A percentile compares a stretch with the other conserved stretches of the same genome.
Conservation (phyloP, 2,888 invertebrate species). For the Agrotis segetum region DNA sequence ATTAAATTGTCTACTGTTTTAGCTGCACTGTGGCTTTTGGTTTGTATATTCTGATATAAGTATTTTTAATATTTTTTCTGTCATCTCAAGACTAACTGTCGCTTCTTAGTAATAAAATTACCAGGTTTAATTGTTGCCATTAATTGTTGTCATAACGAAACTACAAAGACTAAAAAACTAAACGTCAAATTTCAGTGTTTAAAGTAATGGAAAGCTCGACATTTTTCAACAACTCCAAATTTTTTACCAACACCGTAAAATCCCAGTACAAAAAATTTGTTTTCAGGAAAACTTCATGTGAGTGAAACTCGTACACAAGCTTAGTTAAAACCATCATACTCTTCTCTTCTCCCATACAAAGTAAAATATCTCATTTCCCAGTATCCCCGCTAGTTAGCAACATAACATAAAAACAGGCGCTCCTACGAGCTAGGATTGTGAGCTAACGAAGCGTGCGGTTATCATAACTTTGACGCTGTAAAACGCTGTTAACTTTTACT, state of each 20-base stretch:
- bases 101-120: too few species aligned
- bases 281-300: too few species aligned
- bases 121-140: too few species aligned
- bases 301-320: not conserved
- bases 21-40: not conserved
- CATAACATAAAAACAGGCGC: conserved; percentile 32
- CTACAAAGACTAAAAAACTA: too few species aligned
- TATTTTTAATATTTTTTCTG: not conserved
- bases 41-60: not conserved
- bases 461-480: conserved; percentile 49
- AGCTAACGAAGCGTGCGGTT: conserved; percentile 53
- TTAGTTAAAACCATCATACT: not conserved
- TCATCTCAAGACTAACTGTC: too few species aligned
- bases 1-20: conserved; percentile 24
- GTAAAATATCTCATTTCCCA: conserved; percentile 17
- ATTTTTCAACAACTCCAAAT: too few species aligned
- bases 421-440: conserved; percentile 31
- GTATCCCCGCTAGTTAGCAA: conserved; percentile 15
- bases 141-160: too few species aligned
- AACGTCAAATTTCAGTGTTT: too few species aligned
- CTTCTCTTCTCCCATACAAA: not conserved
- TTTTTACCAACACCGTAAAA: not conserved
- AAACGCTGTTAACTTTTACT: conserved; percentile 43
- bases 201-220: too few species aligned
- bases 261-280: not conserved